Percentiles rank a stretch among this genome's conserved stretches.
These are phyloP conservation scores for Pipistrellus pygmaeus DNA, from an alignment of 2,797 vertebrate genomes.

Conservation along the genomic window DNA sequence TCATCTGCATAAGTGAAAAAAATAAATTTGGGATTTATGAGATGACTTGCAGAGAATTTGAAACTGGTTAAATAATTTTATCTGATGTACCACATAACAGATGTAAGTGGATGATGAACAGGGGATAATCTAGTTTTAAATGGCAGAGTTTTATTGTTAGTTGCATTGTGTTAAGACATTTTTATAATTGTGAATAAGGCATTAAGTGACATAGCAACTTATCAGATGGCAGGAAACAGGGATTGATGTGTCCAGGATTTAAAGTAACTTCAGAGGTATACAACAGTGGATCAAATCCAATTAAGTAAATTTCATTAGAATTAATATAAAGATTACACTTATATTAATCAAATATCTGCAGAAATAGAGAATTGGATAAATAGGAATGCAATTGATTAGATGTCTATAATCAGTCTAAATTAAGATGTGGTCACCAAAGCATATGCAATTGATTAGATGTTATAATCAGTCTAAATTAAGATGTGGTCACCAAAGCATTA, in stretches of 20 bases:
- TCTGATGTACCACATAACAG: neutral
- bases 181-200: neutral
- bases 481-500: neutral
- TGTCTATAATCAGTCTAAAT: neutral
- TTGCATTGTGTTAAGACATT: neutral
- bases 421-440: neutral
- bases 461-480: neutral
- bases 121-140: neutral
- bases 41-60: constrained; percentile 12
- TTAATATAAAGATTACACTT: constrained; percentile 13
- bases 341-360: neutral
- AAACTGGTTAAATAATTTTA: neutral
- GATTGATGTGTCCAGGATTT: neutral
- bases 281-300: neutral
- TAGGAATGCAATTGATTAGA: neutral
- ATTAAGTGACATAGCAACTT: neutral
- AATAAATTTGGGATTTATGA: neutral
- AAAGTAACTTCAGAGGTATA: neutral
- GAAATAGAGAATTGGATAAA: neutral
- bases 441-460: no score
- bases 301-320: neutral
- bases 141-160: neutral
- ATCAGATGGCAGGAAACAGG: neutral
- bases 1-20: neutral
- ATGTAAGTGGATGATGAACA: neutral